Evolutionary conservation across 2,113 vertebrate species (phyloP), one percentile per base, ranked within the genome.

Genomic region (Heliornis fulica): DNA sequence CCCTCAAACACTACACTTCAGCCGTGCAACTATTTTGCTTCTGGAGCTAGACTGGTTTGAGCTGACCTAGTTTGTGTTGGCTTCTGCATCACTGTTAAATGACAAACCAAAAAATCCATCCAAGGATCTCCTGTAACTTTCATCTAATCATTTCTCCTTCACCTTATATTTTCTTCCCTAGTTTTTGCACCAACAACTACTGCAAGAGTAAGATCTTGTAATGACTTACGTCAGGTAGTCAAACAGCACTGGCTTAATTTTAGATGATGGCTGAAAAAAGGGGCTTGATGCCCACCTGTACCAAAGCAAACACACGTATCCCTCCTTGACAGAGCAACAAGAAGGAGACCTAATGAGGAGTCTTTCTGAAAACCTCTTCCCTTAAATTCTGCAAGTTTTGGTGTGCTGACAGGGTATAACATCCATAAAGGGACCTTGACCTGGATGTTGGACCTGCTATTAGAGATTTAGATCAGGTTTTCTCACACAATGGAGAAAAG

Each of bases 21-120:
- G 65, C 65, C 66, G 12, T 5, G 5, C 17, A 53, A 53, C 65
- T 74, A 5, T 57, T 87, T 53, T 43, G 40, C 74, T 87, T 34
- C 86, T 87, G 83, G 77, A 93, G 31, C 72, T 1, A 2, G 32
- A 25, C 54, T 50, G 71, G 63, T 60, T 57, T 89, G 57, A 20
- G 66, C 91, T 90, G 86, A 93, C 94, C 86, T 77, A 80, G 59
- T 95, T 96, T 89, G 38, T 40, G 83, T 66, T 94, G 91, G 93
- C 91, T 65, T 26, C 43, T 64, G 57, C 40, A 65, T 9, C 1
- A 3, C 60, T 80, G 76, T 50, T 36, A 76, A 84, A n/a, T 53
- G 68, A 81, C 91, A 86, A n/a, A 40, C 53, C 40, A 65, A 70
- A 91, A 75, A 91, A 65, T 63, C 45, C 21, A 61, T 28, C 34